A percentile compares a stretch with the other conserved stretches of the same genome.
Conservation (phyloP, 2,888 invertebrate species). For the Synanthedon vespiformis region DNA sequence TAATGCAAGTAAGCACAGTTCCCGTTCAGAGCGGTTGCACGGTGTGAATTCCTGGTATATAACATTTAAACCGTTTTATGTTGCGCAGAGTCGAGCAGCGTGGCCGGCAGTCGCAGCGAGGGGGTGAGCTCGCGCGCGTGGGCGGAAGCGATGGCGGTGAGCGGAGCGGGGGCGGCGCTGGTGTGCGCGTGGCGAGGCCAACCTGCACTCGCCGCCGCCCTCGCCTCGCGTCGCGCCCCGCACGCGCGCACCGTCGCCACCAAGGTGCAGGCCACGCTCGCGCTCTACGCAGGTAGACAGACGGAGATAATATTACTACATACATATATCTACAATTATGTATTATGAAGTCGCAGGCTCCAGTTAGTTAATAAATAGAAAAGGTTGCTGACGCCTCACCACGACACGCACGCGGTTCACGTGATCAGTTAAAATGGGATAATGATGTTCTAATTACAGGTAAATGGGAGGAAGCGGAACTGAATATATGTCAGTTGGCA, state of each 20-base stretch:
- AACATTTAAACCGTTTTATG: background rate
- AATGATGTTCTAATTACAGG: constrained; percentile 35
- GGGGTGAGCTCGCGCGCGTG: constrained; percentile 8
- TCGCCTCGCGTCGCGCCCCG: constrained; percentile 20
- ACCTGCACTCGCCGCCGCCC: constrained; percentile 25
- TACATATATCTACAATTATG: too few species aligned
- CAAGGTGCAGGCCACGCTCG: constrained; percentile 6
- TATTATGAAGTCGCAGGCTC: too few species aligned
- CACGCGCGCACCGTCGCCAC: constrained; percentile 16
- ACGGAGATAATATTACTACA: too few species aligned
- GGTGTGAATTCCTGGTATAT: background rate
- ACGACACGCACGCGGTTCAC: background rate
- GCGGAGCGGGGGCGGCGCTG: constrained; percentile 20
- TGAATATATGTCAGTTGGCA: constrained; percentile 75
- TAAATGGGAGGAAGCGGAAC: constrained; percentile 78
- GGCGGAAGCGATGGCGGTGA: constrained; percentile 13
- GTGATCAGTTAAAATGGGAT: too few species aligned
- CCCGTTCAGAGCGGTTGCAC: background rate
- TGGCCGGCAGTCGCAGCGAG: constrained; percentile 7
- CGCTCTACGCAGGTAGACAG: constrained; percentile 24
- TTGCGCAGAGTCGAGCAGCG: constrained; percentile 2
- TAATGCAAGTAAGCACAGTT: constrained; percentile 72
- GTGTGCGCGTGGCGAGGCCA: constrained; percentile 51
- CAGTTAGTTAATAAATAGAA: background rate
- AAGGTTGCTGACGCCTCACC: constrained; percentile 5